Percentiles rank a stretch among this genome's conserved stretches.
Evolutionary conservation across 2,113 vertebrate species (phyloP).

Genomic region (Plectropomus leopardus): DNA sequence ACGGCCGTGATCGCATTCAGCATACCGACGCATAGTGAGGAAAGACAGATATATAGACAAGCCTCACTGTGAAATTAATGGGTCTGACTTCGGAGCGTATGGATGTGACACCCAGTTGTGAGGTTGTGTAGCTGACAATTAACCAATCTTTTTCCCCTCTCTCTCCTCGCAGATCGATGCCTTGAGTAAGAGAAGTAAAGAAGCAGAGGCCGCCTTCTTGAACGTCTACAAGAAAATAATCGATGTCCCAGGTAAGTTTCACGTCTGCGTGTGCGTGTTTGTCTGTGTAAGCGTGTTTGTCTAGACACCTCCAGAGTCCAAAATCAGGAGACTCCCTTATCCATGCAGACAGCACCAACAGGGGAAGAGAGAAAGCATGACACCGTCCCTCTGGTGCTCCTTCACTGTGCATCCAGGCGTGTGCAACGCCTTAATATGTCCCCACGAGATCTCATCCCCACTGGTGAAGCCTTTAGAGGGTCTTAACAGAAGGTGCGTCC

Average conservation of each 20-base stretch:
- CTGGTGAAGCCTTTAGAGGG: constrained; percentile 67
- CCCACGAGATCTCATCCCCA: constrained; percentile 58
- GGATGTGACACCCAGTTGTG: constrained; percentile 39
- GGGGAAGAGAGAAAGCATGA: constrained; percentile 47
- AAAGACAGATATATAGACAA: constrained; percentile 65
- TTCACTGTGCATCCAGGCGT: constrained; percentile 62
- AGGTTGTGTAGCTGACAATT: constrained; percentile 29
- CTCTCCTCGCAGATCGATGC: constrained; percentile 91
- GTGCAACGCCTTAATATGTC: constrained; percentile 69
- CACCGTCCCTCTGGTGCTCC: constrained; percentile 65
- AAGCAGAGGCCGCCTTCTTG: constrained; percentile 98
- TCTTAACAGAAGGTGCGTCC: constrained; percentile 70
- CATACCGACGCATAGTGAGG: constrained; percentile 64
- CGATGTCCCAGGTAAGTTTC: constrained; percentile 95
- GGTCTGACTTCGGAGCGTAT: constrained; percentile 37
- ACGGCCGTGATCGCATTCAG: constrained; percentile 58
- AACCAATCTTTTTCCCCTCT: constrained; percentile 20
- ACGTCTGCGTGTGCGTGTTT: background rate
- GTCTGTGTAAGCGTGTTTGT: constrained; percentile 19
- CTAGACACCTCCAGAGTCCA: background rate
- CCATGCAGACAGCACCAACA: constrained; percentile 42
- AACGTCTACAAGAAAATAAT: constrained; percentile 99
- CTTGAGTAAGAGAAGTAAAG: constrained; percentile 98
- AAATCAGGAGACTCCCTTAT: constrained; percentile 36
- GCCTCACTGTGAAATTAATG: constrained; percentile 60